Base-by-base conservation (phyloP, 2,797 vertebrate species). In the Falco novaeseelandiae region DNA sequence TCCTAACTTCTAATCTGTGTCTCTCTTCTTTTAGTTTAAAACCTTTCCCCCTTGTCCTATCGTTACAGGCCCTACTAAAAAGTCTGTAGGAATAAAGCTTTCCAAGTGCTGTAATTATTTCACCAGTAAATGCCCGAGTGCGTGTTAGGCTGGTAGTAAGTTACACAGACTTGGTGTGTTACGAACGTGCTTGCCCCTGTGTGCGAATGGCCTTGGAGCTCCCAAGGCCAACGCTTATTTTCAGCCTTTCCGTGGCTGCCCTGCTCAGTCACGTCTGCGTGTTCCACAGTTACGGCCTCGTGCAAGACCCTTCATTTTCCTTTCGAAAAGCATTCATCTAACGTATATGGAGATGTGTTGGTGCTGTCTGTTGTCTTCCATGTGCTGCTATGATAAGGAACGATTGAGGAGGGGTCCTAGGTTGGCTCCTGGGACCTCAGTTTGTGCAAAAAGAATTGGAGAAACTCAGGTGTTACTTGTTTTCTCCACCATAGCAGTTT, bases 141-240 rank as follows among this genome's bases (percentile, higher is more conserved):
- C 5, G 0, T 27, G 32, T 29, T 42, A 14, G 44, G 40, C 27
- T 59, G 69, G 51, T 61, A 44, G n/a, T 25, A 58, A 26, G 74
- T 69, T 51, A 13, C 3, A 18, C 1, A 1, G 44, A 14, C 29
- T 74, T 18, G 19, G 9, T 34, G 14, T 48, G 34, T 57, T 3
- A 1, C 0, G 2, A 74, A 26, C 17, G 0, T 44, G 10, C 17
- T 76, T 91, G 20, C 9, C 4, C 0, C 14, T 29, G 3, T 25
- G 8, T 62, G 22, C 4, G 2, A 34, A 19, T 54, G 29, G 12
- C 52, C 48, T 30, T 44, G 54, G 38, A 71, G 54, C 40, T 90
- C 40, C 26, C 1, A 1, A 36, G 20, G 8, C 22, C 7, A 2
- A 2, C 0, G 0, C 4, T 40, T 17, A 2, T 11, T 6, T 54